Evolutionary conservation across 2,797 vertebrate genomes (phyloP), one percentile per base, ranked within the genome.

Genomic region (Danio tinwini): DNA sequence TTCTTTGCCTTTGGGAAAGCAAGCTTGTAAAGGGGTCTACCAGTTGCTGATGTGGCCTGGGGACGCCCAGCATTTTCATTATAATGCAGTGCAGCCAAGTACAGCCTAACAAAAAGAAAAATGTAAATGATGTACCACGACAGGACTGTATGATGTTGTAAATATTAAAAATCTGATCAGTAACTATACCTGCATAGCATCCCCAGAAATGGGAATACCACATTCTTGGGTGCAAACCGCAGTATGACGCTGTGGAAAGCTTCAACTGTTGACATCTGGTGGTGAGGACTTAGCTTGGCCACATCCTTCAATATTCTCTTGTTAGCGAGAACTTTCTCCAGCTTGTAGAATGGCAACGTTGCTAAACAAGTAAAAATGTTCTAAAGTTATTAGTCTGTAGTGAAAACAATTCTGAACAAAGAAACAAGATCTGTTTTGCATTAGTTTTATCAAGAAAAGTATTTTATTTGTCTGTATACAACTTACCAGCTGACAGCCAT

Each of bases 211-310:
- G 56, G 21, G 29, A 59, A 59, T 11, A 59, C 21, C 11, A 29
- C 6, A 29, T 59, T 37, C 59, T 59, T 37, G 12, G 56, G 21
- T 29, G 56, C 21, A 59, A 59, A 59, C 11, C 5, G 56, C 13
- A 37, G 19, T 6, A 37, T 59, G 21, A 59, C 19, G 3, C 56
- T 37, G 12, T 37, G 21, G 56, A 59, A 59, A 59, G 19, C 56
- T 21, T 37, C 56, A 6, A 59, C 9, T 9, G 68, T 8, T 13
- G 47, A 81, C 1, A 71, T 75, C 62, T 81, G 79, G 40, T 62
- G n/a, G n/a, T n/a, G n/a, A n/a, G n/a, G n/a, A n/a, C n/a, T n/a
- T n/a, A n/a, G n/a, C n/a, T n/a, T n/a, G n/a, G n/a, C n/a, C n/a
- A n/a, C n/a, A n/a, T n/a, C n/a, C n/a, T n/a, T n/a, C n/a, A n/a